These are phyloP conservation scores for Eutrigla gurnardus DNA, from an alignment of 2,797 vertebrate species.

Conservation along the genomic window DNA sequence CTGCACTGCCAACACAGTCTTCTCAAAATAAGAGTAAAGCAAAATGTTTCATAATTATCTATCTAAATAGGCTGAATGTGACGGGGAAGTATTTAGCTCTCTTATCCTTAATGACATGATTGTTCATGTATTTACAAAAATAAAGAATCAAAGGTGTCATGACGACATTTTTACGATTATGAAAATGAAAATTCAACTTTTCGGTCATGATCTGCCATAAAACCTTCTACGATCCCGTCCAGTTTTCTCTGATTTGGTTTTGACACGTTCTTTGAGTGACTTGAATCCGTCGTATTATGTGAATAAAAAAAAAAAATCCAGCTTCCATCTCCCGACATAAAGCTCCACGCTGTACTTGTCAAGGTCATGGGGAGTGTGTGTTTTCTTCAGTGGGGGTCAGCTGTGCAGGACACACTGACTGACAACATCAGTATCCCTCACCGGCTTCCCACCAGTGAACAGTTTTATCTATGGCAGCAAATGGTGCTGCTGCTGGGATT, in stretches of 20 bases:
- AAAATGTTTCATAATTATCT: not conserved
- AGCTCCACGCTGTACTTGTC: not conserved
- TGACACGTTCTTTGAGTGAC: not conserved
- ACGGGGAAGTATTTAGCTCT: not conserved
- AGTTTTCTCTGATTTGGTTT: not conserved
- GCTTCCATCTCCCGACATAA: not conserved
- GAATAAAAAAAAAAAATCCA: too few relatives aligned
- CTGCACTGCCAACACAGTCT: not conserved
- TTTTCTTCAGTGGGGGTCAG: not conserved
- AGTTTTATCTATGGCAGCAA: not conserved
- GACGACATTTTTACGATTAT: too few relatives aligned
- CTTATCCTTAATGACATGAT: too few relatives aligned
- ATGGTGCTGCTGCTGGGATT: not conserved
- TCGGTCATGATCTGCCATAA: too few relatives aligned
- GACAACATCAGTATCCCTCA: not conserved
- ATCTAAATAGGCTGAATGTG: too few relatives aligned
- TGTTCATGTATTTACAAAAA: too few relatives aligned
- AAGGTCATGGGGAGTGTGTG: not conserved
- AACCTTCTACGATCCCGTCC: too few relatives aligned
- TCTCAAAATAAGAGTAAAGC: not conserved
- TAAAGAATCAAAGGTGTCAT: too few relatives aligned
- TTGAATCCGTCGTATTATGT: too few relatives aligned
- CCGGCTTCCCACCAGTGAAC: conserved; percentile 5
- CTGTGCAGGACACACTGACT: not conserved
- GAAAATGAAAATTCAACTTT: too few relatives aligned